Conservation (phyloP, 2,888 invertebrate species). For the Pachliopta kotzebuea region DNA sequence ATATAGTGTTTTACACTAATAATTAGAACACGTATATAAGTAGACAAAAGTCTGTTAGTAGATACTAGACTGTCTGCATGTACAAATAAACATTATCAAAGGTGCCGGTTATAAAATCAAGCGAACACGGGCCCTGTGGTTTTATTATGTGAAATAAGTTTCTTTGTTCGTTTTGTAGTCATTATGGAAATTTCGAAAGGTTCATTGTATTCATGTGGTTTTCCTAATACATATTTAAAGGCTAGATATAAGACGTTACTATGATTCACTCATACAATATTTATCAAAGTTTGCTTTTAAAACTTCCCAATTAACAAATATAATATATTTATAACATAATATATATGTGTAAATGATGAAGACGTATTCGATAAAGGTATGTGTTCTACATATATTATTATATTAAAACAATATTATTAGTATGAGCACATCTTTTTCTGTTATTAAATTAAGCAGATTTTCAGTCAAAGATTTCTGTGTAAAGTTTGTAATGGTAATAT, state of each 20-base stretch:
- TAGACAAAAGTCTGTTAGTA: too few species aligned
- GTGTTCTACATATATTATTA: too few species aligned
- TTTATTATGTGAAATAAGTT: not conserved
- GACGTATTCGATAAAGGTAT: too few species aligned
- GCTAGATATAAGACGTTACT: not conserved
- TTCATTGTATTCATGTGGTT: not conserved
- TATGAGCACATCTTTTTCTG: too few species aligned
- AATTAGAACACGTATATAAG: too few species aligned
- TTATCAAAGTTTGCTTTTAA: not conserved
- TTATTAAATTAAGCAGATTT: constrained; percentile 1
- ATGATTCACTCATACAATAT: not conserved
- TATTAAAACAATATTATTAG: too few species aligned
- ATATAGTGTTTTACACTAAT: too few species aligned
- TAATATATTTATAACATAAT: too few species aligned
- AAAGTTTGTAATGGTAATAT: constrained; percentile 1
- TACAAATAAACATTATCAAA: not conserved
- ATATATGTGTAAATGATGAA: too few species aligned
- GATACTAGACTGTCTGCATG: not conserved
- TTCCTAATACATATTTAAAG: not conserved
- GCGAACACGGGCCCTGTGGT: not conserved
- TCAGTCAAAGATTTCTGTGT: not conserved
- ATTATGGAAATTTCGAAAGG: not conserved
- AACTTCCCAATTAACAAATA: too few species aligned
- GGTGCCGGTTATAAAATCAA: not conserved
- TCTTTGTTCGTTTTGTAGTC: not conserved